A percentile compares a stretch with the other conserved stretches of the same genome.
Evolutionary conservation across 2,113 vertebrate genomes (phyloP).

Genomic region (Xenotilapia flavipinnis): DNA sequence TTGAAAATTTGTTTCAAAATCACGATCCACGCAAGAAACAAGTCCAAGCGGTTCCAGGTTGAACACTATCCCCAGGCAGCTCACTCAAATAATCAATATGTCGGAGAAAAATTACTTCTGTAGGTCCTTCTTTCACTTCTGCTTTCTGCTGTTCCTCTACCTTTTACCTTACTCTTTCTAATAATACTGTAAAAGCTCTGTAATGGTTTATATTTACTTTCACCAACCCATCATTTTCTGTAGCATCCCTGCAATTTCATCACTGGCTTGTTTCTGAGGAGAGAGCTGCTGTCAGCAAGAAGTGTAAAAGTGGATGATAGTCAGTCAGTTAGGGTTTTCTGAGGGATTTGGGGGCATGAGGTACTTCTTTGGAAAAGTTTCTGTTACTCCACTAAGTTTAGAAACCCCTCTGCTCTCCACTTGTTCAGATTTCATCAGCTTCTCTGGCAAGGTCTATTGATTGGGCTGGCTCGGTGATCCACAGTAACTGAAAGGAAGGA

Average conservation of each 20-base stretch:
- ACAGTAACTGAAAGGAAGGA: conserved; percentile 5
- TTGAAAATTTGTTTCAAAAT: background rate
- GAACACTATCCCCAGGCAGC: conserved; percentile 10
- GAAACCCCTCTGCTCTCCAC: background rate
- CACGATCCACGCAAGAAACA: background rate
- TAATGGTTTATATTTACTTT: conserved; percentile 34
- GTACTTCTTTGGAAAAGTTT: conserved; percentile 1
- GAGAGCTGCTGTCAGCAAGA: background rate
- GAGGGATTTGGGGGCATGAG: background rate
- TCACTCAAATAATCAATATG: conserved; percentile 51
- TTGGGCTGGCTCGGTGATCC: background rate
- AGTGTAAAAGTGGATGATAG: background rate
- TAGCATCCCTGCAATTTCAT: background rate
- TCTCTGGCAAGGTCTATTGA: conserved; percentile 22
- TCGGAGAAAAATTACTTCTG: conserved; percentile 50
- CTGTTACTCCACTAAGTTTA: background rate
- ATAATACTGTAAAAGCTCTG: conserved; percentile 16
- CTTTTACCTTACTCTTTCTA: background rate
- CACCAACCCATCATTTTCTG: background rate
- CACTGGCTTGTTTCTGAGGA: background rate
- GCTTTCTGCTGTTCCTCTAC: background rate
- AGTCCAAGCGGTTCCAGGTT: background rate
- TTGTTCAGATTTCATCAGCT: conserved; percentile 7
- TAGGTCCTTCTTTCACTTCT: background rate
- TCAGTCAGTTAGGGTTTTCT: background rate